Evolutionary conservation across 1,140 invertebrate species (phyloP), one percentile per base, ranked within the genome.

Genomic region (Bicyclus anynana): DNA sequence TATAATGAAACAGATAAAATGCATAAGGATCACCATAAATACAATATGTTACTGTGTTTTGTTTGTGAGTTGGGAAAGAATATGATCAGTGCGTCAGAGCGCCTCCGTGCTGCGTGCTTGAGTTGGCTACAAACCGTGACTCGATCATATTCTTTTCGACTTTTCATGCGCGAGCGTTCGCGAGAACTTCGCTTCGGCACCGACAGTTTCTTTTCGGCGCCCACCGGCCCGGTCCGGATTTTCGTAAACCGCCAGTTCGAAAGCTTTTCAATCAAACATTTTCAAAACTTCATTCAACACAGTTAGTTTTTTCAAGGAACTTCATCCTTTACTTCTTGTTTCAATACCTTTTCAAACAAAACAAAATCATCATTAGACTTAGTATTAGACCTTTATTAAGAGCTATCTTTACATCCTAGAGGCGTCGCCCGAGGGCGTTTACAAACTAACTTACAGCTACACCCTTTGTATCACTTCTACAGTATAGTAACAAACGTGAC

Each of bases 251-350:
- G 72, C 76, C 75, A 69, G 84, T 87, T 85, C 72, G 73, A 80
- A 79, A 80, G 64, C 55, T 52, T 64, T 78, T 84, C 76, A 83
- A 77, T 73, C 65, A 81, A 80, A 82, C 69, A 80, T 87, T 87
- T 88, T 86, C 84, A 81, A 86, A 81, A 86, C 81, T 88, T 86
- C 80, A 84, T 6, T 27, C 3, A 33, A 86, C 73, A 84, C 77
- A 88, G 80, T 80, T 84, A 87, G 77, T 83, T 89, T 55, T 84
- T 89, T 89, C 83, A 87, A 86, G 80, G 84, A 87, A 88, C 85
- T 90, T 90, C 89, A 90, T 89, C 89, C 89, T 84, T 90, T 89
- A 87, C 87, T 89, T 90, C 89, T 90, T 90, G 85, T 89, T 89
- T 90, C 87, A 89, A 89, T 87, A 89, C 89, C 89, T 90, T 90